Evolutionary conservation across 2,113 vertebrate species (phyloP).

Genomic region (Dascyllus trimaculatus): DNA sequence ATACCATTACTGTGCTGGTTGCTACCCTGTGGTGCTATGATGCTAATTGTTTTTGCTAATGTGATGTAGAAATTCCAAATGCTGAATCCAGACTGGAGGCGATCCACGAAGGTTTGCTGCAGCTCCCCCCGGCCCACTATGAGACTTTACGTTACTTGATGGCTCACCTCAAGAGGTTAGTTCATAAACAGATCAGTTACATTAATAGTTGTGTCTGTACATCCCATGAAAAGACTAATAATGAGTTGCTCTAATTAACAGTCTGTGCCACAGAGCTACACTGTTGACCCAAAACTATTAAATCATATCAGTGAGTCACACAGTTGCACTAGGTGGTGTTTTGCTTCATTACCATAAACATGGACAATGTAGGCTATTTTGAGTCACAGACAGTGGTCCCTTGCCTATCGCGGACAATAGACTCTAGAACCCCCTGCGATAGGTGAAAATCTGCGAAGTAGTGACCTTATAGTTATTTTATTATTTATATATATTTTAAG

Average conservation of each 20-base stretch:
- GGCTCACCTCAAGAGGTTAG: conserved; percentile 97
- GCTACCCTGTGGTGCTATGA: conserved; percentile 20
- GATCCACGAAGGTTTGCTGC: conserved; percentile 91
- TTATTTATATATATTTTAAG: too few relatives aligned
- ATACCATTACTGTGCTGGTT: neutral
- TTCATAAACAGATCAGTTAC: neutral
- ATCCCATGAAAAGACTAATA: neutral
- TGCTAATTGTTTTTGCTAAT: conserved; percentile 33
- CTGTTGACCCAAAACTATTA: neutral
- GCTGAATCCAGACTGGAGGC: conserved; percentile 94
- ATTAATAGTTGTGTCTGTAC: neutral
- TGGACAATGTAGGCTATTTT: too few relatives aligned
- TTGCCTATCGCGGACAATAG: too few relatives aligned
- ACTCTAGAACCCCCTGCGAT: too few relatives aligned
- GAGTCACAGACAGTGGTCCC: too few relatives aligned
- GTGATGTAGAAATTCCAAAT: conserved; percentile 88
- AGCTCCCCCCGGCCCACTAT: conserved; percentile 95
- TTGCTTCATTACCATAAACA: too few relatives aligned
- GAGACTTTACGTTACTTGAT: conserved; percentile 97
- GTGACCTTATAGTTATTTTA: too few relatives aligned
- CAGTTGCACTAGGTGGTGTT: too few relatives aligned
- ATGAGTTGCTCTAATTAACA: neutral
- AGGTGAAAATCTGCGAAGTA: too few relatives aligned
- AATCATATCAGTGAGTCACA: neutral
- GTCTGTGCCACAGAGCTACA: neutral